Evolutionary conservation across 2,888 invertebrate genomes (phyloP).

Genomic region (Drosophila tanythrix): DNA sequence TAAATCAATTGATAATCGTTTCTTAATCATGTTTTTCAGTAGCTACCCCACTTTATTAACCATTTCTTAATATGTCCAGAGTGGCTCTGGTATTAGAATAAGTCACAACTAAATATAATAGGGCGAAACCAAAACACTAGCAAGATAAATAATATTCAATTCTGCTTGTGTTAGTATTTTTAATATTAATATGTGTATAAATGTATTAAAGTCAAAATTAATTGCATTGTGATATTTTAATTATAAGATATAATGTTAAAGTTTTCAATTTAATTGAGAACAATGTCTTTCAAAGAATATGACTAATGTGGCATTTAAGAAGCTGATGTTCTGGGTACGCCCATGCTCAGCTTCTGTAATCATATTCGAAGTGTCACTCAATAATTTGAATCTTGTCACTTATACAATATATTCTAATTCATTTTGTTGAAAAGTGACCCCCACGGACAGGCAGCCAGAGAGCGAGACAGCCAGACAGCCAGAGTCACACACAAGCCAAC

Average conservation of each 20-base stretch:
- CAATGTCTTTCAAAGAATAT: too few species aligned
- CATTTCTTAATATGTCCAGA: not conserved
- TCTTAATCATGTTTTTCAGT: not conserved
- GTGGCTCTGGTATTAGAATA: not conserved
- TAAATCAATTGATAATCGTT: too few species aligned
- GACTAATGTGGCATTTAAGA: too few species aligned
- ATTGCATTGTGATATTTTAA: too few species aligned
- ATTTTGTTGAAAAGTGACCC: constrained; percentile 5
- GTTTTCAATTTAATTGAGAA: too few species aligned
- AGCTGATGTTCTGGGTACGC: too few species aligned
- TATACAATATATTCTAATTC: not conserved
- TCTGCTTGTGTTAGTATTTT: not conserved
- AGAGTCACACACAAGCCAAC: constrained; percentile 4
- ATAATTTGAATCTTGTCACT: not conserved
- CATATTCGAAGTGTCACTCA: too few species aligned
- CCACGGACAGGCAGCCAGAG: constrained; percentile 15
- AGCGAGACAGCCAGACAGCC: constrained; percentile 1
- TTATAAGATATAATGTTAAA: too few species aligned
- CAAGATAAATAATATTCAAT: not conserved
- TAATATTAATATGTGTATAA: not conserved
- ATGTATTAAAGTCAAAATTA: not conserved
- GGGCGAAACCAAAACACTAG: not conserved
- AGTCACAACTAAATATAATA: not conserved
- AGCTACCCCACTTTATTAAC: not conserved
- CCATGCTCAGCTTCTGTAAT: too few species aligned